Evolutionary conservation across 2,797 vertebrate species (phyloP), one percentile per base, ranked within the genome.

Genomic region (Clamator glandarius): DNA sequence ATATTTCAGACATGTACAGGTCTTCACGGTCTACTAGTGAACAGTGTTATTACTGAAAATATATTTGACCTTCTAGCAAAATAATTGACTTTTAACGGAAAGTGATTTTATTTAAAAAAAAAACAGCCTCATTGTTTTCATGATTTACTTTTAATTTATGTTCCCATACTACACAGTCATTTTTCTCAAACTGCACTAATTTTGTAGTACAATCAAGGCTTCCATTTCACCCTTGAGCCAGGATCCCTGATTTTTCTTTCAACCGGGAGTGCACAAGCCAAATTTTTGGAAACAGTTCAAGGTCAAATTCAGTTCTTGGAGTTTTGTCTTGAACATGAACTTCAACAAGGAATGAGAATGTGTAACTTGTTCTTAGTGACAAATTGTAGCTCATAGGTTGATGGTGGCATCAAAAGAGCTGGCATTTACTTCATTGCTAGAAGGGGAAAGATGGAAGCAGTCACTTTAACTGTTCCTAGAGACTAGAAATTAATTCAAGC

Each of bases 11-110:
- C 0, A 11, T 63, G 78, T 55, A 85, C 84, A 87, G 95, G 95
- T 96, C 96, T 98, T 97, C 97, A 96, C 72, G 97, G 97, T 98
- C 97, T 96, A 75, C 96, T 83, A 95, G 95, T 93, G 95, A 98
- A 87, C 92, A 84, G 72, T 90, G 87, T 94, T 80, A 91, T 93
- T 95, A 89, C 86, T 66, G 63, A 95, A 96, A 96, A 95, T 70
- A 87, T 84, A 52, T 92, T 84, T 96, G 95, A 96, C 95, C 94
- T 93, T 77, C 84, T 46, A 72, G 77, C 89, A 87, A 95, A 95
- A 96, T 96, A 93, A 95, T 94, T 96, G 92, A 89, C 94, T 96
- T 97, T 84, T 81, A 93, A 93, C 57, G 67, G 94, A 93, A 96
- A 97, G 94, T 33, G 19, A 87, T 87, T 92, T 90, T 88, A 91